Evolutionary conservation across 2,113 vertebrate species (phyloP).

Genomic region (human (Homo sapiens)): GRCh38 chr3:163622501-163623000

Average conservation of each 20-base stretch:
- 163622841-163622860: neutral
- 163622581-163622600: too few relatives aligned
- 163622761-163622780: neutral
- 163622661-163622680: neutral
- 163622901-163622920: neutral
- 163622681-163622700: neutral
- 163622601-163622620: neutral
- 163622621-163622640: too few relatives aligned
- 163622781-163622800: neutral
- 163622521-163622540: too few relatives aligned
- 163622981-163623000: neutral
- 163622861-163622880: neutral
- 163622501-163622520: neutral
- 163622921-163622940: neutral
- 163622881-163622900: neutral
- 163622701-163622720: neutral
- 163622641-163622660: too few relatives aligned
- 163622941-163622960: neutral
- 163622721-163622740: fast-evolving
- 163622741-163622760: neutral
- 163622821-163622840: neutral
- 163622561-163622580: neutral
- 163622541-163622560: too few relatives aligned
- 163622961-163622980: neutral
- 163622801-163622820: neutral